Percentiles rank a stretch among this genome's conserved stretches.
Evolutionary conservation across 2,888 invertebrate species (phyloP).

Genomic region (Neocrepidodera transversa): DNA sequence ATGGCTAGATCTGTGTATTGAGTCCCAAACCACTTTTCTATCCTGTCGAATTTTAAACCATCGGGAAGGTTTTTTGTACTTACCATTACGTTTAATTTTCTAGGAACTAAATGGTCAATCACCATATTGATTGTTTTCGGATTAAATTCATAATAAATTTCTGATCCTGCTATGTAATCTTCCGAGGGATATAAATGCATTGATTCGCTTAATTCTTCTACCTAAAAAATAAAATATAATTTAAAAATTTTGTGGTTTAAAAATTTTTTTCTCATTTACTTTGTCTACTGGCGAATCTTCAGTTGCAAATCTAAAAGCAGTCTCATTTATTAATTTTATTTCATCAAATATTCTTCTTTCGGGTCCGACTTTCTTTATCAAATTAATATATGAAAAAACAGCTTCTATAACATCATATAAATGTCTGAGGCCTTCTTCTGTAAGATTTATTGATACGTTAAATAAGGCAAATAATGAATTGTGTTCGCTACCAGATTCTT

Average conservation of each 20-base stretch:
- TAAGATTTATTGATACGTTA: constrained; percentile 75
- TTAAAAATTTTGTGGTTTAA: background rate
- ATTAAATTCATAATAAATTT: constrained; percentile 79
- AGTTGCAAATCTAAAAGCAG: constrained; percentile 73
- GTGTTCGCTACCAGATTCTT: constrained; percentile 78
- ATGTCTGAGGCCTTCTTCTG: constrained; percentile 77
- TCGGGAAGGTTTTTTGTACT: constrained; percentile 67
- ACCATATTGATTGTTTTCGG: constrained; percentile 70
- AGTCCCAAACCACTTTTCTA: constrained; percentile 86
- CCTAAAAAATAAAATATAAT: constrained; percentile 53
- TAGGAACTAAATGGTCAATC: constrained; percentile 68
- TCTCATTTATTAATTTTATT: constrained; percentile 77
- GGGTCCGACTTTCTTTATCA: constrained; percentile 74
- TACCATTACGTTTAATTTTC: constrained; percentile 74
- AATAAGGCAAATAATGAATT: constrained; percentile 82
- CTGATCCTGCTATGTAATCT: constrained; percentile 79
- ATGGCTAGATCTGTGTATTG: constrained; percentile 74
- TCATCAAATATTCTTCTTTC: constrained; percentile 75
- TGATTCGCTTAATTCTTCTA: constrained; percentile 76
- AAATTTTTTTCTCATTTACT: background rate
- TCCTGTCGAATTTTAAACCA: constrained; percentile 65
- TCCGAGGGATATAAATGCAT: constrained; percentile 83
- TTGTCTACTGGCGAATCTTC: constrained; percentile 69
- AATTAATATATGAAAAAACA: constrained; percentile 80
- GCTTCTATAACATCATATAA: constrained; percentile 76